Conservation (phyloP, 1,140 invertebrate genomes). For the Calliopsis andreniformis region DNA sequence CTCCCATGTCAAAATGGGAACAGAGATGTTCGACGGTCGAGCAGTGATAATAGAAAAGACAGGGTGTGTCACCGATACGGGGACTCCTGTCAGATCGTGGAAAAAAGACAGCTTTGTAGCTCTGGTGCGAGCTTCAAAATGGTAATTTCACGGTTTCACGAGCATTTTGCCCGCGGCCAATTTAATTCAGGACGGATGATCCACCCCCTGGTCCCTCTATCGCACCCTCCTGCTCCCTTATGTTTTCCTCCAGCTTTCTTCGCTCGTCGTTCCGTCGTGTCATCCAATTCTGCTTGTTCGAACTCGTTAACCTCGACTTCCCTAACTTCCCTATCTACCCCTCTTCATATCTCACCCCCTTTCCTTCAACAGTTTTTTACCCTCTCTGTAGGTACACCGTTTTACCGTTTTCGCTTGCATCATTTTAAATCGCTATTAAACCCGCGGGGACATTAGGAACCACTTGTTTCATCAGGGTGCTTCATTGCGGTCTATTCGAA, state of each 20-base stretch:
- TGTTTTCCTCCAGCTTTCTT: conserved; percentile 53
- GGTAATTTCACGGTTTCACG: conserved; percentile 69
- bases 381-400: not conserved
- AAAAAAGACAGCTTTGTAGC: conserved; percentile 58
- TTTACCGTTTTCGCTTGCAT: not conserved
- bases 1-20: not conserved
- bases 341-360: not conserved
- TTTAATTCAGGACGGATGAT: conserved; percentile 68
- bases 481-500: too few relatives aligned
- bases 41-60: conserved; percentile 35
- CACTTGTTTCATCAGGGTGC: too few relatives aligned
- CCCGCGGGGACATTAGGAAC: not conserved
- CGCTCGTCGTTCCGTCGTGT: conserved; percentile 35
- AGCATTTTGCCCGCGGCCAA: conserved; percentile 66
- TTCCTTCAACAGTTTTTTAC: not conserved
- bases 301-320: conserved; percentile 55
- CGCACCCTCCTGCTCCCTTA: not conserved
- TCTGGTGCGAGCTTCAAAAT: conserved; percentile 63
- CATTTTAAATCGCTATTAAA: not conserved
- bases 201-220: not conserved
- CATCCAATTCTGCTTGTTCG: conserved; percentile 53
- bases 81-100: conserved; percentile 35
- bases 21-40: not conserved
- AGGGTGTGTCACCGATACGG: conserved; percentile 53
- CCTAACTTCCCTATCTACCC: conserved; percentile 20